Base-by-base conservation (phyloP, 2,888 invertebrate species). In the Chydorus sphaericus region DNA sequence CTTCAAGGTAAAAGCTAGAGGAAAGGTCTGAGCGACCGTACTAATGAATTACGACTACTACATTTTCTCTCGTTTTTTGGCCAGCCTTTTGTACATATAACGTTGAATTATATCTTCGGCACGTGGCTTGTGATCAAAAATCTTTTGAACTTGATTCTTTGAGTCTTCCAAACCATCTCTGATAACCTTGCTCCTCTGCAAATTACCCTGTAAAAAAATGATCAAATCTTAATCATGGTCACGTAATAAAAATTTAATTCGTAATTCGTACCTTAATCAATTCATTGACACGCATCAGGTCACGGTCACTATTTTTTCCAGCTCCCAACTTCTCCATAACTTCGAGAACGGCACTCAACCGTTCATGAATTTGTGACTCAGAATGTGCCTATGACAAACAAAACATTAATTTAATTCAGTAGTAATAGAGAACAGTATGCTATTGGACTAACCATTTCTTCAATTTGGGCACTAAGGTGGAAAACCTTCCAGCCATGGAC, bases 401-500 rank as follows among this genome's bases (percentile, higher is more conserved):
- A 28, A 7, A 16, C n/a, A 54, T 48, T 23, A 48, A 55, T 56
- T 57, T 52, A 54, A 23, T 53, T 54, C 29, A 20, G 23, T 14
- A 14, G 2, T 18, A n/a, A 53, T 26, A 16, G 20, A 26, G 11
- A 4, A 20, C 18, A 56, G 11, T 44, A 28, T 20, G 18, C 30
- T 4, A 10, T 7, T 18, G 5, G 18, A 52, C 72, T 69, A 73
- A 90, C 91, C 77, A 93, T 73, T 69, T 92, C 89, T 66, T 92
- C 89, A 82, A 94, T 85, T 74, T 93, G 92, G 44, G 89, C 83
- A 37, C 85, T 85, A 63, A 94, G 77, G 69, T 92, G 91, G 73
- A 87, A 83, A 59, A 94, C 79, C 73, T 93, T 94, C 94, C 94
- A 94, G 1, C 94, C 94, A 63, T 88, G 87, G 18, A 90, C 81